Evolutionary conservation across 2,113 vertebrate species (phyloP).

Genomic region (Ahaetulla prasina): DNA sequence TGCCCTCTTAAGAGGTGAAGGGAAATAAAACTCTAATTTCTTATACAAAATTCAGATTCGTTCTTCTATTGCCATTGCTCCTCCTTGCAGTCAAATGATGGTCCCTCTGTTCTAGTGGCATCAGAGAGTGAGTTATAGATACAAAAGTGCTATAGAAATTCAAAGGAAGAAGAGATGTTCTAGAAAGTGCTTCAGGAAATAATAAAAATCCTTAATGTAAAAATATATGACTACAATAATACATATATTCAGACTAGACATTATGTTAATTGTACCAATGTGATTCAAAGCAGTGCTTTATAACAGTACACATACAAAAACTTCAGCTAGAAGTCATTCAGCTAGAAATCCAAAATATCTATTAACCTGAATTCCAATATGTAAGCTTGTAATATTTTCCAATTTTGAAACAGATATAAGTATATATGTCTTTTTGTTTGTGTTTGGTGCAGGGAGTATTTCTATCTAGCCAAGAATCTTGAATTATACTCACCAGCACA

Average conservation of each 20-base stretch:
- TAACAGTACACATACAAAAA: not conserved
- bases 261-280: not conserved
- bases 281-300: not conserved
- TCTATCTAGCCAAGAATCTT: not conserved
- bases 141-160: not conserved
- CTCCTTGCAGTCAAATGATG: not conserved
- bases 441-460: not conserved
- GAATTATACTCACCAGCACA: not conserved
- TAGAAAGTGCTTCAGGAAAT: not conserved
- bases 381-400: not conserved
- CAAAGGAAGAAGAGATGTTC: not conserved
- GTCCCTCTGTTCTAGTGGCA: conserved; percentile 7
- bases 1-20: not conserved
- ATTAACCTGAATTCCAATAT: not conserved
- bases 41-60: conserved; percentile 11
- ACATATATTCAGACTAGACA: not conserved
- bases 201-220: not conserved
- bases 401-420: not conserved
- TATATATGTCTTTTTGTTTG: not conserved
- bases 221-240: not conserved
- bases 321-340: too few relatives aligned
- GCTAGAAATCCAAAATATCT: not conserved
- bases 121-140: conserved; percentile 3
- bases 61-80: not conserved
- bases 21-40: not conserved